Base-by-base conservation (phyloP, 2,888 invertebrate species). In the Acanthosepion lycidas region DNA sequence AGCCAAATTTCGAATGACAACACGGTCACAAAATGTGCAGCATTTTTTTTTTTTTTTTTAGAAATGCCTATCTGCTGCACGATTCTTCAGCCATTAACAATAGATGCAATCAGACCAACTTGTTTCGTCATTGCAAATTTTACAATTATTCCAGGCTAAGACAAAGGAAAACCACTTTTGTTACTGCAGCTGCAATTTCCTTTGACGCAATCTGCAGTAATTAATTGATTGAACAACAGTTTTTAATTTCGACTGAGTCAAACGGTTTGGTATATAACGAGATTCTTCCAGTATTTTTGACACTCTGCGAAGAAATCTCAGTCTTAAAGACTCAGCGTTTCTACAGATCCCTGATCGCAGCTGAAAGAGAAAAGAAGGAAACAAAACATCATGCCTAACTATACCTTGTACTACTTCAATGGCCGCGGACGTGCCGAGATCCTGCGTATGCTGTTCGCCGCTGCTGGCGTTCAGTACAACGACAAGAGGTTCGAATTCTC, bases 351-450 rank as follows among this genome's bases (percentile, higher is more conserved):
- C 6, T 59, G 59, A 59, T 23, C 20, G 6, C 23, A 23, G 2
- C 59, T 18, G 53, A 53, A 59, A 6, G 20, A 18, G 5, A 18
- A 20, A 59, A n/a, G 1, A 78, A 28, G n/a, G n/a, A n/a, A 78
- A 8, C 26, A 0, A 23, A 64, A 64, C 78, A n/a, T 6, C 59
- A 78, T 78, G 78, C 78, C 78, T 15, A n/a, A 12, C n/a, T 78
- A 78, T 15, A n/a, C 78, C 15, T 12, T 78, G n/a, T 78, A n/a
- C 78, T 78, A 78, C 78, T 78, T 78, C 78, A 78, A 78, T 33
- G 78, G 78, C n/a, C 78, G 78, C 78, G 78, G 78, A n/a, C 78
- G 78, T 78, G 78, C 78, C n/a, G 78, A 78, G 78, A n/a, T 78
- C 78, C n/a, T n/a, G 3, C 78, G 78, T 15, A 78, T 78, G 78